Evolutionary conservation across 2,797 vertebrate species (phyloP), one percentile per base, ranked within the genome.

Genomic region (Tinamus major): DNA sequence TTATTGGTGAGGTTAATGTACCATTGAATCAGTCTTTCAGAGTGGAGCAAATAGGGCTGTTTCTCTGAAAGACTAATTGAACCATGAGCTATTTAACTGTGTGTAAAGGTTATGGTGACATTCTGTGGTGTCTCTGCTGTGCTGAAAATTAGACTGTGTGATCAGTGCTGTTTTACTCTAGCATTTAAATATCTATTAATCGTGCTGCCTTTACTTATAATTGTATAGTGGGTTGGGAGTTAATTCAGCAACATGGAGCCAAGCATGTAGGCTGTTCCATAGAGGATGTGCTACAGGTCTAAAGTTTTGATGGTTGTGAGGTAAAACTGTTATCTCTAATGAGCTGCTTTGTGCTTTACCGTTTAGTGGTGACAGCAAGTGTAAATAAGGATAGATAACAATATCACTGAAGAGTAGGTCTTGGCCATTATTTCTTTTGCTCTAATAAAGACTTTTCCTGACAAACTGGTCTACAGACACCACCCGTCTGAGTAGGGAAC

Each of bases 251-350:
- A 44, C 4, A 4, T 1, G 10, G 41, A 42, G 23, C 29, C 18
- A 4, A 20, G 39, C 5, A 3, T 9, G 65, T 23, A 4, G 29
- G 48, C 61, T 26, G 5, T 5, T 6, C 27, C 18, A 1, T 0
- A 29, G 41, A 85, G 11, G 1, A 8, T 48, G 42, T 3, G 2
- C 23, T n/a, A 3, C 0, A 3, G 41, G n/a, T 2, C 44, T n/a
- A 20, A 87, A 92, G 71, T 41, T 35, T 1, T 12, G 4, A 0
- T 44, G 53, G 20, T 55, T 78, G 44, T 58, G 78, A 64, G 39
- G 7, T 11, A 21, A 39, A 79, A 6, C 31, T 63, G 23, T 31
- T 10, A 5, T 18, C 41, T 37, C 46, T 3, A 6, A 11, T 29
- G 49, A 35, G 56, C 72, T 53, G 21, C 8, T 2, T 23, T 51